Evolutionary conservation across 2,888 invertebrate species (phyloP).

Genomic region (Fabriciana adippe): DNA sequence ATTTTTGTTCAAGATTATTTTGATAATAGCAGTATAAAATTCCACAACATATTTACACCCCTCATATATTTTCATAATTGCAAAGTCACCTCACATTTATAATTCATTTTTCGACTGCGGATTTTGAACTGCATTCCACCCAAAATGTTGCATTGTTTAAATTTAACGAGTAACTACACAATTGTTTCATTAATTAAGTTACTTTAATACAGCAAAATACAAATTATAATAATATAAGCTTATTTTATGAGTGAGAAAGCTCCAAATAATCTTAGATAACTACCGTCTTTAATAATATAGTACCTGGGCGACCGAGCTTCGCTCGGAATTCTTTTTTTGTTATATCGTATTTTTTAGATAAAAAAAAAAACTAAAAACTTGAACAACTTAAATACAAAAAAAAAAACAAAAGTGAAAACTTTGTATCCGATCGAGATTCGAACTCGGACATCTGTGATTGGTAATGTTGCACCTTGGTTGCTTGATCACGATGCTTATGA

Average conservation of each 20-base stretch:
- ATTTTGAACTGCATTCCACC: constrained; percentile 12
- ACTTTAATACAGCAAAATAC: not conserved
- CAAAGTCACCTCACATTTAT: constrained; percentile 1
- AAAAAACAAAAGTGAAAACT: too few species aligned
- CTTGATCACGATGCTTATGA: too few species aligned
- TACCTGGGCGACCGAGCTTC: too few species aligned
- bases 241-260: not conserved
- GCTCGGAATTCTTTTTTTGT: too few species aligned
- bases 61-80: constrained; percentile 3
- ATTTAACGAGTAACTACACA: constrained; percentile 19
- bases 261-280: too few species aligned
- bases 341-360: too few species aligned
- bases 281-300: too few species aligned
- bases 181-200: constrained; percentile 24
- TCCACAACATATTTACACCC: not conserved
- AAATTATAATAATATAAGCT: not conserved
- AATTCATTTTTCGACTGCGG: constrained; percentile 14
- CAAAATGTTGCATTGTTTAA: constrained; percentile 17
- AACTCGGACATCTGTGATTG: too few species aligned
- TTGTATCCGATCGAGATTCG: too few species aligned
- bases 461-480: too few species aligned
- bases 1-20: not conserved
- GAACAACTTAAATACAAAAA: too few species aligned
- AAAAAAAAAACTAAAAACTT: too few species aligned
- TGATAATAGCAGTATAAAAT: not conserved